Conservation (phyloP, 2,113 vertebrate genomes). For the Leptodactylus fuscus region DNA sequence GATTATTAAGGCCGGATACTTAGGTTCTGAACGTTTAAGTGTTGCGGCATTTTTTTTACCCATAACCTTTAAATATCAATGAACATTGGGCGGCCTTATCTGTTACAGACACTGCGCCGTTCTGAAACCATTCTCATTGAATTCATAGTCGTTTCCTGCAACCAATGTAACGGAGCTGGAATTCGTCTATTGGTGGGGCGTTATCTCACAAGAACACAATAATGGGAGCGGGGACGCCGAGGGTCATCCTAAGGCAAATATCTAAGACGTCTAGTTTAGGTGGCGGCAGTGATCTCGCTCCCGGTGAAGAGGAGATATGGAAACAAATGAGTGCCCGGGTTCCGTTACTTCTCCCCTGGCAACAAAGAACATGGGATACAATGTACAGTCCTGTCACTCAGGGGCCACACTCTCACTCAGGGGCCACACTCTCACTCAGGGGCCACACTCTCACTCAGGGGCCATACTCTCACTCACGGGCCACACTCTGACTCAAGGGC, state of each 20-base stretch:
- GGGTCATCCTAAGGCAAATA: background rate
- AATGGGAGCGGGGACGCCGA: background rate
- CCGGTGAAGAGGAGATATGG: background rate
- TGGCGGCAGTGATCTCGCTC: no score
- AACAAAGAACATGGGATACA: no score
- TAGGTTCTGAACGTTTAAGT: background rate
- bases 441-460: no score
- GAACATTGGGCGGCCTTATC: background rate
- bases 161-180: background rate
- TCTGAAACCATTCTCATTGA: background rate
- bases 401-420: no score
- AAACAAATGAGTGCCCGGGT: background rate
- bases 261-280: background rate
- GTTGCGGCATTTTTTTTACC: background rate
- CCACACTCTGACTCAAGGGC: no score
- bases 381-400: no score
- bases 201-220: background rate
- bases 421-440: no score
- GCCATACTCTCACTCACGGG: no score
- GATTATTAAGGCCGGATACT: background rate
- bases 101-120: background rate
- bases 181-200: background rate
- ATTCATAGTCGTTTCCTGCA: background rate
- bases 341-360: background rate
- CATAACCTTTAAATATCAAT: slow-evolving; percentile 29